phyloP scores from a whole-genome alignment of 2,113 vertebrate genomes.

The Craseonycteris thonglongyai region DNA sequence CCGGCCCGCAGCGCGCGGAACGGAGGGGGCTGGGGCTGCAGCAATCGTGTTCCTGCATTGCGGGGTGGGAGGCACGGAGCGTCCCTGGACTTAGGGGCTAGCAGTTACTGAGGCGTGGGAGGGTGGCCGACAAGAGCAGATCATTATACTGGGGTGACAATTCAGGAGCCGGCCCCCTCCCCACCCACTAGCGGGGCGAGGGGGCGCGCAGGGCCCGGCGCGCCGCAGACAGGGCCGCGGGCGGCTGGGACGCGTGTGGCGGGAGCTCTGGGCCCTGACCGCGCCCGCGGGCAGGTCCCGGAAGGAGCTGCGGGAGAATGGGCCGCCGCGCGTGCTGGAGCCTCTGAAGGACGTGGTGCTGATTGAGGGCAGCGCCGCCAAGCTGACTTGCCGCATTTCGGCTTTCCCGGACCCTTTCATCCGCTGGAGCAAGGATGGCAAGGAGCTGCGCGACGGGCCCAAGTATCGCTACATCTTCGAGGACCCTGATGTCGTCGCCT shows the following conservation, averaged over 20 bases:
- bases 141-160: background rate
- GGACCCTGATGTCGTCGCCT: conserved; percentile 75
- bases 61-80: background rate
- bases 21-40: background rate
- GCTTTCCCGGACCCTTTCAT: conserved; percentile 78
- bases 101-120: background rate
- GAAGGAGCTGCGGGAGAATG: conserved; percentile 75
- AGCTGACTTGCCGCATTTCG: conserved; percentile 75
- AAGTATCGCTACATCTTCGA: conserved; percentile 77
- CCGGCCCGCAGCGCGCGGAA: background rate
- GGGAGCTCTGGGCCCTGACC: background rate
- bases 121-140: background rate
- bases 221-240: background rate
- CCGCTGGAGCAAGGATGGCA: conserved; percentile 74
- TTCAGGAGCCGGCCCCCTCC: background rate
- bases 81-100: background rate
- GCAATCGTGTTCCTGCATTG: background rate
- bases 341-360: conserved; percentile 76
- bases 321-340: conserved; percentile 75
- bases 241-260: background rate
- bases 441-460: conserved; percentile 74
- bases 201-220: no score
- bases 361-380: conserved; percentile 76
- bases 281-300: background rate
- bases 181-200: background rate